phyloP scores from a whole-genome alignment of 1,140 invertebrate species.

The Phenacoccus solenopsis region DNA sequence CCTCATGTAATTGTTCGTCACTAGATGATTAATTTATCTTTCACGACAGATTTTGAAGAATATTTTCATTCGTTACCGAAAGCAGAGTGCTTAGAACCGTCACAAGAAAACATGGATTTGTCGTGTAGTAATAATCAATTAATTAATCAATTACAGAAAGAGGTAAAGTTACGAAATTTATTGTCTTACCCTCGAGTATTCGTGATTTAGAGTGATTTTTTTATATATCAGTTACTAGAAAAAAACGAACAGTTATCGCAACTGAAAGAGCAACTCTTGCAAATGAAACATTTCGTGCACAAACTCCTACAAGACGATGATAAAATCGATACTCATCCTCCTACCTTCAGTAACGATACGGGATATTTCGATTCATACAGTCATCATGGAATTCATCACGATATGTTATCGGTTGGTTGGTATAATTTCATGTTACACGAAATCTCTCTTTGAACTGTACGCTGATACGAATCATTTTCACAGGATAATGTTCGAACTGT shows the following conservation, averaged over 20 bases:
- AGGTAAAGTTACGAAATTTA: conserved; percentile 33
- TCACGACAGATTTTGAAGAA: conserved; percentile 7
- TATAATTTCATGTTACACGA: conserved; percentile 17
- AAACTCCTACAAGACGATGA: conserved; percentile 34
- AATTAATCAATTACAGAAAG: conserved; percentile 42
- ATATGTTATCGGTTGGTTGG: conserved; percentile 66
- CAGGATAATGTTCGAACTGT: conserved; percentile 82
- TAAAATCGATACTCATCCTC: conserved; percentile 28
- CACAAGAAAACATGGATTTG: conserved; percentile 46
- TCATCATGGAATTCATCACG: conserved; percentile 95
- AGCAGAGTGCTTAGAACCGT: conserved; percentile 35
- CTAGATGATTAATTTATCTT: conserved; percentile 21
- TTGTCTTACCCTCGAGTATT: conserved; percentile 24
- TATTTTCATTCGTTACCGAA: conserved; percentile 11
- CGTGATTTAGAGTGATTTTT: neutral
- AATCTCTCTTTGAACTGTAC: neutral
- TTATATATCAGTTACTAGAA: conserved; percentile 36
- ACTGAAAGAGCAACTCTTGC: conserved; percentile 46
- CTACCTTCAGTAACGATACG: conserved; percentile 33
- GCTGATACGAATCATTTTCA: conserved; percentile 25
- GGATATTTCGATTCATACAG: conserved; percentile 92
- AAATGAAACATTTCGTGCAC: conserved; percentile 47
- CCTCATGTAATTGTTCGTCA: neutral
- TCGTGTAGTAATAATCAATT: conserved; percentile 46
- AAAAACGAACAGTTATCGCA: conserved; percentile 42